Percentiles rank a stretch among this genome's conserved stretches.
Conservation (phyloP, 2,888 invertebrate genomes). For the Cerastis rubricosa region DNA sequence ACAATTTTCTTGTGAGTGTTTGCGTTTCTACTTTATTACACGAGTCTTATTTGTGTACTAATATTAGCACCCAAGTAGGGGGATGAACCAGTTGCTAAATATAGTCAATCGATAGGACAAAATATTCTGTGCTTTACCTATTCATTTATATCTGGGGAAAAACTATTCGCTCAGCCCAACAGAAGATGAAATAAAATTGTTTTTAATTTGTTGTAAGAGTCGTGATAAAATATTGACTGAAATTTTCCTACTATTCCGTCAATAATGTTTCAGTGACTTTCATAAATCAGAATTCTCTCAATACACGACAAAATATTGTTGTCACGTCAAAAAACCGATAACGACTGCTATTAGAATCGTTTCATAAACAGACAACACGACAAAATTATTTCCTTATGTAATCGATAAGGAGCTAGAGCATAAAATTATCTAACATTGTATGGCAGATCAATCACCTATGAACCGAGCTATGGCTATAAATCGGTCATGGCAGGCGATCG, state of each 20-base stretch:
- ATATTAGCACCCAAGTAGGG: constrained; percentile 10
- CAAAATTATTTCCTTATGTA: constrained; percentile 49
- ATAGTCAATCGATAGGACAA: neutral
- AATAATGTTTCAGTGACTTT: constrained; percentile 9
- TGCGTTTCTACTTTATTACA: constrained; percentile 34
- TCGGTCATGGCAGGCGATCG: constrained; percentile 76
- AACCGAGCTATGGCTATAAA: constrained; percentile 75
- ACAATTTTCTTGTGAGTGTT: constrained; percentile 46
- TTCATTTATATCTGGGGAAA: constrained; percentile 13
- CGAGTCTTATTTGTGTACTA: constrained; percentile 8
- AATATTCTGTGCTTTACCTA: neutral
- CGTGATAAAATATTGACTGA: constrained; percentile 9
- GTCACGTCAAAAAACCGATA: constrained; percentile 24
- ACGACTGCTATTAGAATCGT: constrained; percentile 11
- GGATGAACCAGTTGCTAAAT: constrained; percentile 24
- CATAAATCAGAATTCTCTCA: constrained; percentile 13
- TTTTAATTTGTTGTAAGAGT: neutral
- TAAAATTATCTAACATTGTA: constrained; percentile 68
- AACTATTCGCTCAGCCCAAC: constrained; percentile 1
- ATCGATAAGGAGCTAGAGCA: constrained; percentile 42
- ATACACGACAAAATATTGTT: neutral
- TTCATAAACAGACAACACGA: constrained; percentile 26
- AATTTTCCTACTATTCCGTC: constrained; percentile 12
- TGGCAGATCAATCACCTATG: constrained; percentile 80
- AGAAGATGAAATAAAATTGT: neutral